Percentiles rank a stretch among this genome's conserved stretches.
These are phyloP conservation scores for Buceros bicornis DNA, from an alignment of 2,797 vertebrate genomes.

Conservation along the genomic window DNA sequence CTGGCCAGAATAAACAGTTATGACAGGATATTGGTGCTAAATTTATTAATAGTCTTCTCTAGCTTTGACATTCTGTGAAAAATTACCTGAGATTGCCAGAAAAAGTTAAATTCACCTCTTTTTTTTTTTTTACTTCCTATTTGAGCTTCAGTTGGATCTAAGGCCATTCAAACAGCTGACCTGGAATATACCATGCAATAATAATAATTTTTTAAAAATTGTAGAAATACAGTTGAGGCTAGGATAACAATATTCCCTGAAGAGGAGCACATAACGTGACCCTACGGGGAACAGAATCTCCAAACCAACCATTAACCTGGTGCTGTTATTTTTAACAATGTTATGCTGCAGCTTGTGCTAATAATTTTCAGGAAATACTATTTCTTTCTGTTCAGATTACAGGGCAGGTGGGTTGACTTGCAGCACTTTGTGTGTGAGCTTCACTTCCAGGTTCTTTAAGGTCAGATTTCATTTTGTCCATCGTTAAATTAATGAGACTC, in stretches of 20 bases:
- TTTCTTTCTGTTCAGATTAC: not conserved
- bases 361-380: not conserved
- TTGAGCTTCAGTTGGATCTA: slow-evolving; percentile 65
- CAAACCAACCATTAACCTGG: not conserved
- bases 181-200: not conserved
- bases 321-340: not conserved
- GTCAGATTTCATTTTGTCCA: not conserved
- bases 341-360: not conserved
- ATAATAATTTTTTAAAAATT: not conserved
- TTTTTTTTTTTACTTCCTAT: slow-evolving; percentile 61
- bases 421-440: not conserved
- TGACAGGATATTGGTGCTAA: slow-evolving; percentile 72
- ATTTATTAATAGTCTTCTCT: slow-evolving; percentile 69
- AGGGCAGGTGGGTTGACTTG: not conserved
- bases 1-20: slow-evolving; percentile 67
- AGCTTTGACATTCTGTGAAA: slow-evolving; percentile 51
- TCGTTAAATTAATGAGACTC: not conserved
- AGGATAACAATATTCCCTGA: not conserved
- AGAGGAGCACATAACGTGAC: not conserved
- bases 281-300: not conserved
- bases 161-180: slow-evolving; percentile 72
- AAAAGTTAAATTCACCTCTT: slow-evolving; percentile 44
- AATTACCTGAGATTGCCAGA: slow-evolving; percentile 67
- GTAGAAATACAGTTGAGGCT: not conserved
- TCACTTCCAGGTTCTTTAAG: slow-evolving; percentile 3